These are phyloP conservation scores for Plebejus argus DNA, from an alignment of 2,888 invertebrate genomes.

Conservation along the genomic window DNA sequence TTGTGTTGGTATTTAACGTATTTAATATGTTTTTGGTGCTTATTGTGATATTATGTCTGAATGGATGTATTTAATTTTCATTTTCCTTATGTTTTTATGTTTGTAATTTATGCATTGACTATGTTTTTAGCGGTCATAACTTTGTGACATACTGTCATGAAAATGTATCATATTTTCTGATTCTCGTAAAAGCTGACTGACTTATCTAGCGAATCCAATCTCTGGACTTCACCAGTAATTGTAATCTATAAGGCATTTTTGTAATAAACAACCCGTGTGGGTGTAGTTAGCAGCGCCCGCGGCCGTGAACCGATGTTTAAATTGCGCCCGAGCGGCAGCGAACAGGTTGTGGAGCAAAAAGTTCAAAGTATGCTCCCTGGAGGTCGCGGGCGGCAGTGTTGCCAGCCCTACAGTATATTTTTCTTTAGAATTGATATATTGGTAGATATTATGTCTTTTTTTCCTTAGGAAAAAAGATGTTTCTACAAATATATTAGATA, in stretches of 20 bases:
- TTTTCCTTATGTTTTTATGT: not conserved
- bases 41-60: too few species aligned
- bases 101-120: not conserved
- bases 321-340: conserved; percentile 71
- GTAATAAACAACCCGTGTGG: conserved; percentile 22
- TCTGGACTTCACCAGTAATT: not conserved
- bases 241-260: conserved; percentile 18
- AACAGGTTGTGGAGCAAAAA: conserved; percentile 80
- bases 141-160: too few species aligned
- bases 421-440: too few species aligned
- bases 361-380: conserved; percentile 74
- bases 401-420: not conserved
- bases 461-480: not conserved
- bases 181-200: not conserved
- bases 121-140: not conserved
- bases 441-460: not conserved
- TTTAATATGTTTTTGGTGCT: not conserved
- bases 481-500: too few species aligned
- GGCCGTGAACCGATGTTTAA: conserved; percentile 77
- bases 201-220: not conserved
- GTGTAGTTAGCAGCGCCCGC: conserved; percentile 60
- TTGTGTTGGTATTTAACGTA: not conserved
- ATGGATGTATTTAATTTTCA: too few species aligned
- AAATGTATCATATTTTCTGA: too few species aligned
- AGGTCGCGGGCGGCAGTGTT: conserved; percentile 39